Evolutionary conservation across 2,113 vertebrate genomes (phyloP).

Genomic region (Microtus richardsoni): DNA sequence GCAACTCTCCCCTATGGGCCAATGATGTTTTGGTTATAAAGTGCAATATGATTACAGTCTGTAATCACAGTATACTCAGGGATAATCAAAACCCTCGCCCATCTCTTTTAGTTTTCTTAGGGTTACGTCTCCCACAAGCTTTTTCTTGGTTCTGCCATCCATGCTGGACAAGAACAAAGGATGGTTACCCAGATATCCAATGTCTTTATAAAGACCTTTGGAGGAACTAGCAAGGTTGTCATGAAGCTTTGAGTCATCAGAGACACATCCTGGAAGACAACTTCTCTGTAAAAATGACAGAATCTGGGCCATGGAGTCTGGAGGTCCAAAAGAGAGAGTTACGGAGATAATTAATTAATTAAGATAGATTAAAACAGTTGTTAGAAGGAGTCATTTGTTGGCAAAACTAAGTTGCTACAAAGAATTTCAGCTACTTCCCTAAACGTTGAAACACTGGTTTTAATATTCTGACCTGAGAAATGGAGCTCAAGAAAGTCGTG

Average conservation of each 20-base stretch:
- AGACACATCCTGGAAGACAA: neutral
- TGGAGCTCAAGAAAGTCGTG: neutral
- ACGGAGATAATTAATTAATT: neutral
- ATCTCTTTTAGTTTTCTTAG: neutral
- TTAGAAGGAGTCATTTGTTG: neutral
- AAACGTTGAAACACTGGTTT: neutral
- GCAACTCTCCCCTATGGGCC: neutral
- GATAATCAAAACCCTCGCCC: neutral
- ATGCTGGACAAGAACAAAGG: neutral
- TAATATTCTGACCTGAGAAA: neutral
- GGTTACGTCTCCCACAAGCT: neutral
- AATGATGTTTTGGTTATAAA: neutral
- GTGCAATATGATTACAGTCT: neutral
- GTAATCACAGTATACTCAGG: neutral
- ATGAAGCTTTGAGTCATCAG: neutral
- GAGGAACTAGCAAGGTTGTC: neutral
- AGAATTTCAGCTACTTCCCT: neutral
- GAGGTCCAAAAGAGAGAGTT: neutral
- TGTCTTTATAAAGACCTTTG: neutral
- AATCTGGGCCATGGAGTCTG: neutral
- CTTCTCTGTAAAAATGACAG: neutral
- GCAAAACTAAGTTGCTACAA: slow-evolving; percentile 21
- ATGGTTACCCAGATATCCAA: neutral
- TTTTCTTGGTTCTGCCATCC: neutral
- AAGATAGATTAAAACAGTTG: neutral